A percentile compares a stretch with the other conserved stretches of the same genome.
These are phyloP conservation scores for Tetheella fluctuosa DNA, from an alignment of 2,888 invertebrate genomes.

Conservation along the genomic window DNA sequence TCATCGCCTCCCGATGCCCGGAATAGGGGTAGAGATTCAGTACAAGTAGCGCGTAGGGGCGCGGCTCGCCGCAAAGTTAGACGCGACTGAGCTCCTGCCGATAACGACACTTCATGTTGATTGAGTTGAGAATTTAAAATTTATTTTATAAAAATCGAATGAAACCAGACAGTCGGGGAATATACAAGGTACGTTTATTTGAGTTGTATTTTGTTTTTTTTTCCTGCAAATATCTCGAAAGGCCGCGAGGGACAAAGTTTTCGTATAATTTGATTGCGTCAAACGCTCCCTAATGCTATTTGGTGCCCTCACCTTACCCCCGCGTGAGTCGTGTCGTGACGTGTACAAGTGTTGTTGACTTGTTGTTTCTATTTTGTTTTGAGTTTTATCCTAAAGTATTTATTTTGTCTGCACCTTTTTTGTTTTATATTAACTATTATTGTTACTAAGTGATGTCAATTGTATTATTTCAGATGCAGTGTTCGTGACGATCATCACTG, in stretches of 20 bases:
- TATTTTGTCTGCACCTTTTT: slow-evolving; percentile 35
- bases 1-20: slow-evolving; percentile 74
- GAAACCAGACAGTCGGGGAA: slow-evolving; percentile 23
- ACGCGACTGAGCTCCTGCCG: slow-evolving; percentile 80
- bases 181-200: slow-evolving; percentile 60
- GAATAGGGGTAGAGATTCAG: slow-evolving; percentile 84
- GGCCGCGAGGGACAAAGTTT: slow-evolving; percentile 38
- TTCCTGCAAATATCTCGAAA: slow-evolving; percentile 23
- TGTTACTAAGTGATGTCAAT: slow-evolving; percentile 32
- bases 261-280: slow-evolving; percentile 67
- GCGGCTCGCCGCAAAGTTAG: slow-evolving; percentile 84
- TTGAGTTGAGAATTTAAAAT: slow-evolving; percentile 54
- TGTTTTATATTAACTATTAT: slow-evolving; percentile 31
- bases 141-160: slow-evolving; percentile 36
- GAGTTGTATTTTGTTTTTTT: slow-evolving; percentile 22
- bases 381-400: slow-evolving; percentile 54
- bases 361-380: slow-evolving; percentile 75
- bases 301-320: slow-evolving; percentile 55
- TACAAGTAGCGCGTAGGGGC: slow-evolving; percentile 83
- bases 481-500: background rate
- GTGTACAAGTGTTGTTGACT: slow-evolving; percentile 75
- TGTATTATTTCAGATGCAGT: slow-evolving; percentile 55
- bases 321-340: slow-evolving; percentile 50
- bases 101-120: slow-evolving; percentile 70
- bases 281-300: slow-evolving; percentile 66